Evolutionary conservation across 2,888 invertebrate genomes (phyloP), one percentile per base, ranked within the genome.

Genomic region (Parapristionchus giblindavisi): DNA sequence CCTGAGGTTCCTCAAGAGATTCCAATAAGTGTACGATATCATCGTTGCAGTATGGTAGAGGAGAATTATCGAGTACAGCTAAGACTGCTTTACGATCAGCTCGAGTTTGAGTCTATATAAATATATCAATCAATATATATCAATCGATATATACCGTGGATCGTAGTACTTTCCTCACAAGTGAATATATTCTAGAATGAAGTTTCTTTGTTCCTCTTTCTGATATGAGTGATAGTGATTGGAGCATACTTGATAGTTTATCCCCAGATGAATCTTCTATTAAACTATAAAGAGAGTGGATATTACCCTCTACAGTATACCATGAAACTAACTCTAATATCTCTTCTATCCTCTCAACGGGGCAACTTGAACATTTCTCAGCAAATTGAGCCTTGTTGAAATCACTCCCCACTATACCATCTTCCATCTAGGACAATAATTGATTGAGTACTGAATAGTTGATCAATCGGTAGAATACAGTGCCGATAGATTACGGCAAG

Each of bases 1-100:
- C 80, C 77, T 84, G 84, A 14, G 84, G 84, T 71, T 84, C 84
- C 77, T 84, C 84, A 14, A 84, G 72, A 11, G 78, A 76, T 65
- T 83, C 80, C 14, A 79, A 61, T 1, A 83, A 40, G 8, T 77
- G 76, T 63, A 73, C 77, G 52, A 81, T 81, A 43, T 80, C 79
- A 8, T 51, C 51, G 32, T 38, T 75, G 38, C 60, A 36, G 17
- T 17, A 65, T 24, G 68, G 27, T 0, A 68, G 60, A 34, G 68
- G 58, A 17, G 51, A 48, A 21, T 60, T 76, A 61, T 83, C 80
- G 58, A 83, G 77, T 48, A 78, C 80, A 6, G 83, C 79, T 29
- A 82, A 60, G 48, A 75, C 79, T 27, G 79, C 78, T 75, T 81
- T 78, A 8, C 81, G 72, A 27, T 77, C 77, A 14, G 78, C 75